Evolutionary conservation across 1,140 invertebrate genomes (phyloP), one percentile per base, ranked within the genome.

Genomic region (Maniola jurtina): DNA sequence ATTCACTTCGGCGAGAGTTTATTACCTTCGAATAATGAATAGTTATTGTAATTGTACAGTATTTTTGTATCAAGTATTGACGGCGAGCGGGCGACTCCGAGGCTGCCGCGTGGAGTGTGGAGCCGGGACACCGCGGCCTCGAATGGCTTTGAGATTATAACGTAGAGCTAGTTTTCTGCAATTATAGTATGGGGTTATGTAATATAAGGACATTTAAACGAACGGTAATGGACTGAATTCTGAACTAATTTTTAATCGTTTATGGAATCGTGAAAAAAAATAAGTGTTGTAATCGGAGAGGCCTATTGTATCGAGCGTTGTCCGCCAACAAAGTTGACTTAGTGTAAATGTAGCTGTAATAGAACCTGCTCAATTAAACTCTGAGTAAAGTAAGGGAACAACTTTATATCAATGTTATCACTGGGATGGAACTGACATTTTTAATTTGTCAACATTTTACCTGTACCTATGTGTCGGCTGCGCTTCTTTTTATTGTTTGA

Each of bases 1-100:
- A 79, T 79, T 66, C 82, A 48, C 61, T 79, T 79, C 62, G 72
- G 78, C 86, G 82, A 81, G 74, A 81, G 72, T 83, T 86, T 85
- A 84, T 83, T 86, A 87, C 81, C 83, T 80, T 84, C 72, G 81
- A 81, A 82, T 81, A 76, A 80, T 84, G 82, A 66, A 67, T 67
- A 63, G 52, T 59, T 79, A 82, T 85, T 81, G 74, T 86, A 87
- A 84, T 87, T 90, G 88, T 90, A 90, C 88, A 90, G 86, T 90
- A 90, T 89, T 90, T 89, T 89, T 90, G 79, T 88, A 90, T 88
- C 76, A 84, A 86, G 85, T 89, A 89, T 90, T 90, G 86, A 86
- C 79, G 78, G 64, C 68, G 74, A 77, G 68, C 68, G 62, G 73
- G 70, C 64, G 77, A 63, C 67, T 45, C 75, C 67, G 65, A 71